Conservation (phyloP, 2,888 invertebrate species). For the Nemotelus nigrinus region DNA sequence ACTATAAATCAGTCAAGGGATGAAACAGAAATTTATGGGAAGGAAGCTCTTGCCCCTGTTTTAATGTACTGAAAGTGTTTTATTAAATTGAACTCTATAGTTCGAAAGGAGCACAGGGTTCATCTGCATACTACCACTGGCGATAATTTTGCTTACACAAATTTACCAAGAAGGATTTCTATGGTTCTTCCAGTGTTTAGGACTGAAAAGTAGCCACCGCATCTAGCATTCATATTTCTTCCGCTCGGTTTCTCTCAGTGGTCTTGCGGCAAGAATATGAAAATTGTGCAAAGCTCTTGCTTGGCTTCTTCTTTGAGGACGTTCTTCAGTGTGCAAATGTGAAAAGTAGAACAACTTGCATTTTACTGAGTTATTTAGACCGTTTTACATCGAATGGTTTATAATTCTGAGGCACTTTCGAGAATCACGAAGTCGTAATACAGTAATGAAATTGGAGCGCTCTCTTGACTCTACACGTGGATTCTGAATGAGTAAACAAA, state of each 20-base stretch:
- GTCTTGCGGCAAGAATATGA: neutral
- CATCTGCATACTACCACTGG: slow-evolving; percentile 25
- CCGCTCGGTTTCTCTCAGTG: neutral
- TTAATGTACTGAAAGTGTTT: slow-evolving; percentile 38
- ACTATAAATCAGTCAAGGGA: slow-evolving; percentile 45
- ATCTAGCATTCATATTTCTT: neutral
- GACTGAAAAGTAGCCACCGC: neutral
- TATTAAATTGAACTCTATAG: slow-evolving; percentile 40
- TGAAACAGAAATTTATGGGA: slow-evolving; percentile 45
- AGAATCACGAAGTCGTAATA: neutral
- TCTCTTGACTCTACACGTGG: neutral
- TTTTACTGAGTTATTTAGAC: neutral
- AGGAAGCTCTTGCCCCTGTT: slow-evolving; percentile 41
- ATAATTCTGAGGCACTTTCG: neutral
- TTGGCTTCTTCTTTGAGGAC: neutral
- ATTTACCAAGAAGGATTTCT: neutral
- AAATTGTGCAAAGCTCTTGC: neutral
- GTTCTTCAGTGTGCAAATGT: neutral
- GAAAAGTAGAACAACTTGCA: neutral
- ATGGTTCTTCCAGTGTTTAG: slow-evolving; percentile 11
- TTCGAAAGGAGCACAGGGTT: slow-evolving; percentile 16
- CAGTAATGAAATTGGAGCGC: neutral
- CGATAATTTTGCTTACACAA: slow-evolving; percentile 39
- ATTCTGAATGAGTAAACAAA: neutral
- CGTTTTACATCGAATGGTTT: neutral